Conservation (phyloP, 2,888 invertebrate species). For the Folsomia manolachei region DNA sequence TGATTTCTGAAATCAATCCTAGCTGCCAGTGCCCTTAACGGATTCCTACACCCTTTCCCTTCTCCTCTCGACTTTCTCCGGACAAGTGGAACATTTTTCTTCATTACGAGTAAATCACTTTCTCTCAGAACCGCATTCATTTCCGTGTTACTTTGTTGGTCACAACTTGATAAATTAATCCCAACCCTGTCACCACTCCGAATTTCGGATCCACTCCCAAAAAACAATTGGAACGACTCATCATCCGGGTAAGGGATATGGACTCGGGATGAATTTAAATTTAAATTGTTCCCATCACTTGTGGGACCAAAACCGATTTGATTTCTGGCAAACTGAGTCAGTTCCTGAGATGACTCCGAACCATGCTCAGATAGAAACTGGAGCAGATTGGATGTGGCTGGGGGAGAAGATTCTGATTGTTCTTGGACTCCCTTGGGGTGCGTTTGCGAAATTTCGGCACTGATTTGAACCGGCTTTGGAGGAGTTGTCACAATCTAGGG, state of each 20-base stretch:
- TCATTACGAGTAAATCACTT: constrained; percentile 46
- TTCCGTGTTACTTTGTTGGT: constrained; percentile 14
- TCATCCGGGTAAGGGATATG: constrained; percentile 45
- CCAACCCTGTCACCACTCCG: not conserved
- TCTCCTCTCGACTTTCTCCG: constrained; percentile 37
- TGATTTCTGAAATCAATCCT: constrained; percentile 47
- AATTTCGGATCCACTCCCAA: constrained; percentile 27
- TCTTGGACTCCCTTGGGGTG: not conserved
- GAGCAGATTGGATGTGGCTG: constrained; percentile 47
- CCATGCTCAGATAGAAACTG: constrained; percentile 46
- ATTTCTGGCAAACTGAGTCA: not conserved
- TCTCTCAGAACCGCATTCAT: constrained; percentile 41
- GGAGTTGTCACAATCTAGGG: too few species aligned
- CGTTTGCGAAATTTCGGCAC: not conserved
- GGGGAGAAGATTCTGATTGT: too few species aligned
- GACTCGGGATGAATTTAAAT: constrained; percentile 20
- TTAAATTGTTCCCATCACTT: not conserved
- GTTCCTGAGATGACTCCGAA: too few species aligned
- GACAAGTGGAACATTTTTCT: constrained; percentile 44
- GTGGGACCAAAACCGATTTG: not conserved
- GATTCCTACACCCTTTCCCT: constrained; percentile 43
- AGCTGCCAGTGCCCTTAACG: constrained; percentile 45
- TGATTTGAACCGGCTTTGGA: too few species aligned
- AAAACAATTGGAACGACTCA: constrained; percentile 48
- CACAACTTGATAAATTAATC: not conserved